Base-by-base conservation (phyloP, 2,888 invertebrate genomes). In the Phengaris alcon region DNA sequence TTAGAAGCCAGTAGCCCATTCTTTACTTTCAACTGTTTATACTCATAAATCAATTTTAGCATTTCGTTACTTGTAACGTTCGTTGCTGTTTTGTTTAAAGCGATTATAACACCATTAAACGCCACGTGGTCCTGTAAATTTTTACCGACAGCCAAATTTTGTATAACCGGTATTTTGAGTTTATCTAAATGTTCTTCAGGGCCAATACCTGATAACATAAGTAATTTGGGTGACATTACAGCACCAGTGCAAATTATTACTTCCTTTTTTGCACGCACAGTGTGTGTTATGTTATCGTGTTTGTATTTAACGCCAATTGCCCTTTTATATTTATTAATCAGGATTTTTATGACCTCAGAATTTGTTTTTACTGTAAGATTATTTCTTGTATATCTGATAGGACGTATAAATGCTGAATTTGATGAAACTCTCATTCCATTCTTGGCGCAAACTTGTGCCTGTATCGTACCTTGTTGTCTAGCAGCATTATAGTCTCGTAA, bases 321-420 rank as follows among this genome's bases (percentile, higher is more conserved):
- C 73, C 79, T 81, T n/a, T 87, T 88, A 0, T 84, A 69, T 85
- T 83, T 78, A 81, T 70, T 70, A 2, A 96, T 94, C 9, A 95
- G 86, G 6, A 96, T 83, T 82, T 94, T 88, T 0, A 89, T 87
- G 0, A 93, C 95, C 80, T 94, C 93, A 0, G 95, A 89, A 59
- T 94, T 86, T 0, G 93, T 89, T 82, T 87, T 86, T 0, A 95
- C 87, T 0, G 82, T 86, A 5, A 95, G 85, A 81, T 95, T 95
- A 6, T 95, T 83, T 59, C 90, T 80, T 76, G 82, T 93, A 64
- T 92, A 85, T 54, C 96, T 87, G 44, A 96, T 94, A 0, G 96
- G 96, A 78, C 94, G 87, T n/a, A 96, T 94, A 81, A 94, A 96
- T 0, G 95, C 96, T 0, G 86, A 89, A 82, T 96, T 96, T 0